These are phyloP conservation scores for Cataglyphis altisquamis DNA, from an alignment of 2,888 invertebrate genomes.

Conservation along the genomic window DNA sequence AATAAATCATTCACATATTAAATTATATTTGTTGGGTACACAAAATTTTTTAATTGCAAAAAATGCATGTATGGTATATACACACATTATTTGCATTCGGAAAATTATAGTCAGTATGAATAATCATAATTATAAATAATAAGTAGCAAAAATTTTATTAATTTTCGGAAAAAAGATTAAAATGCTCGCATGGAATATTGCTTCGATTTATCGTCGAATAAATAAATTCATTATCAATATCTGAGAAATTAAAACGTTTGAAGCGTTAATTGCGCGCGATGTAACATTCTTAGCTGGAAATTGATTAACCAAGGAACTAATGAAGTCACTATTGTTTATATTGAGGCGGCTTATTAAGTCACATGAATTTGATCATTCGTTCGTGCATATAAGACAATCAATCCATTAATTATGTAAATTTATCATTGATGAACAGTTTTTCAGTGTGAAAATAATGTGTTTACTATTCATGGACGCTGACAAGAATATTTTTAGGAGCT, in stretches of 20 bases:
- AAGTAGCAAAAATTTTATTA: constrained; percentile 1
- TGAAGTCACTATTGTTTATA: neutral
- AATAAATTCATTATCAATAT: neutral
- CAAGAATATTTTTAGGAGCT: constrained; percentile 16
- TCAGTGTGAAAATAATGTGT: constrained; percentile 31
- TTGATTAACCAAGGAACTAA: neutral
- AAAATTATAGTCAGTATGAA: neutral
- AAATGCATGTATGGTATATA: constrained; percentile 35
- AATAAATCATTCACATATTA: neutral
- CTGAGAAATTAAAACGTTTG: neutral
- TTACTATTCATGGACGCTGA: constrained; percentile 11
- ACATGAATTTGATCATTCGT: constrained; percentile 22
- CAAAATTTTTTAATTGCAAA: neutral
- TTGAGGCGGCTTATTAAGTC: constrained; percentile 27
- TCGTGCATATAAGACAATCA: neutral
- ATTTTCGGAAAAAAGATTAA: neutral
- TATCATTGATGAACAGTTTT: constrained; percentile 15
- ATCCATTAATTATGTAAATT: constrained; percentile 14
- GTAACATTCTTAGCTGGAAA: neutral
- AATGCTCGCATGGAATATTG: constrained; percentile 20
- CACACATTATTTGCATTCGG: neutral
- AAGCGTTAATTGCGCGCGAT: neutral
- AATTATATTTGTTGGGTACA: neutral
- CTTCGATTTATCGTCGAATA: constrained; percentile 15
- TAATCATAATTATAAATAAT: neutral